Evolutionary conservation across 2,113 vertebrate genomes (phyloP).

Genomic region (Nestor notabilis): DNA sequence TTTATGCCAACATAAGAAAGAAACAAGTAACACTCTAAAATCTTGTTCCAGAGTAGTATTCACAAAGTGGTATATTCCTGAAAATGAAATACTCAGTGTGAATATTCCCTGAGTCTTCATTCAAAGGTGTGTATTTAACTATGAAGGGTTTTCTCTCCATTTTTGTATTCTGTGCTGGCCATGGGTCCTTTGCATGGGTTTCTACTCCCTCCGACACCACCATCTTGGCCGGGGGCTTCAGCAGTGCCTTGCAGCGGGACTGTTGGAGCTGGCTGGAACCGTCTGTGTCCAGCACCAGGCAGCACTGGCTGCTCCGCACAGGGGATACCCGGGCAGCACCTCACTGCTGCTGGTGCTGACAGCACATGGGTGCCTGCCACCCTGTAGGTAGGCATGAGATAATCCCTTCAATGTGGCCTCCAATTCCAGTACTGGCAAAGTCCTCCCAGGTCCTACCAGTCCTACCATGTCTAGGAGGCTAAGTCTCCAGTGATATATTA

Average conservation of each 20-base stretch:
- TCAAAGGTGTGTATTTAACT: background rate
- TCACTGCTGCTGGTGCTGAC: background rate
- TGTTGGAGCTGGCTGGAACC: accelerated
- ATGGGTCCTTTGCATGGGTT: background rate
- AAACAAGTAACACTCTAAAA: background rate
- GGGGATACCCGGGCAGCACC: accelerated
- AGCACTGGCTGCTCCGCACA: accelerated
- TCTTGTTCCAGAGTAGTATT: background rate
- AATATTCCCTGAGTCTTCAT: background rate
- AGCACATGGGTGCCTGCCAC: accelerated
- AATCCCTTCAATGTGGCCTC: accelerated
- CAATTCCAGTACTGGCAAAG: background rate
- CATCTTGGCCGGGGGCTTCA: background rate
- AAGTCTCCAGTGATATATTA: background rate
- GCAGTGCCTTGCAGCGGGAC: accelerated
- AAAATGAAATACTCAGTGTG: background rate
- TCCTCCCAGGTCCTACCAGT: background rate
- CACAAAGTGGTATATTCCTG: background rate
- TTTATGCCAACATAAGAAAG: background rate
- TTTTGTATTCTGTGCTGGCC: background rate
- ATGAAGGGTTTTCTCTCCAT: background rate
- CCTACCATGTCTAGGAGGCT: background rate
- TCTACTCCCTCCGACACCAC: background rate
- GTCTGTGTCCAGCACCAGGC: accelerated
- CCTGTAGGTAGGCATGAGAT: background rate